Evolutionary conservation across 2,888 invertebrate species (phyloP).

Genomic region (Acronicta psi): DNA sequence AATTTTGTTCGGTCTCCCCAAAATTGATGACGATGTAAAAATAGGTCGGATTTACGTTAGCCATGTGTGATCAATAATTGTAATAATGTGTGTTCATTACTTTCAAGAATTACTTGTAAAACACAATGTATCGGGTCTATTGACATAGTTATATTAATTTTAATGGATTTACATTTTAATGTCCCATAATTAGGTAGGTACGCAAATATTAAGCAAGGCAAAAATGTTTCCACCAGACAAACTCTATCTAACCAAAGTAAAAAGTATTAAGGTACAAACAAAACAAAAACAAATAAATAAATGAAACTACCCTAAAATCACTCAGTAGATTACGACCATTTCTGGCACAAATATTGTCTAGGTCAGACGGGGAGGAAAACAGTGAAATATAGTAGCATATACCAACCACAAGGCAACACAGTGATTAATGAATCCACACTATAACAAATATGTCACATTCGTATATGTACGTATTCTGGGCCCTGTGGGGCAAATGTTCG

Average conservation of each 20-base stretch:
- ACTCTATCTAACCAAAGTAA: conserved; percentile 27
- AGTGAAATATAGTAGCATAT: conserved; percentile 59
- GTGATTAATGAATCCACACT: conserved; percentile 78
- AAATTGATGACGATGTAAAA: conserved; percentile 61
- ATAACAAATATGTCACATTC: conserved; percentile 75
- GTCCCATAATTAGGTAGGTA: no score
- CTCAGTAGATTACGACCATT: conserved; percentile 71
- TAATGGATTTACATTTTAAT: no score
- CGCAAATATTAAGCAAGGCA: no score
- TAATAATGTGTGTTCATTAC: conserved; percentile 35
- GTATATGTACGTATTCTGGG: conserved; percentile 60
- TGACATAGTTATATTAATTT: no score
- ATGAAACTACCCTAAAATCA: conserved; percentile 69
- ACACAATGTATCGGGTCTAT: neutral
- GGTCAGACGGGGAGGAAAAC: conserved; percentile 63
- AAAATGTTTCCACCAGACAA: neutral
- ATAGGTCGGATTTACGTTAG: conserved; percentile 30
- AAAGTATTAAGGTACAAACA: conserved; percentile 12
- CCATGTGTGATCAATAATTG: conserved; percentile 25
- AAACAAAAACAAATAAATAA: conserved; percentile 59
- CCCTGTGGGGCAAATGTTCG: conserved; percentile 42
- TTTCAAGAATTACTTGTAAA: neutral
- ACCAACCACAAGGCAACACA: conserved; percentile 61
- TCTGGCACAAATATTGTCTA: conserved; percentile 70
- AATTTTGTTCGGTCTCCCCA: conserved; percentile 66